Base-by-base conservation (phyloP, 2,797 vertebrate genomes). In the Myotis findleyi region DNA sequence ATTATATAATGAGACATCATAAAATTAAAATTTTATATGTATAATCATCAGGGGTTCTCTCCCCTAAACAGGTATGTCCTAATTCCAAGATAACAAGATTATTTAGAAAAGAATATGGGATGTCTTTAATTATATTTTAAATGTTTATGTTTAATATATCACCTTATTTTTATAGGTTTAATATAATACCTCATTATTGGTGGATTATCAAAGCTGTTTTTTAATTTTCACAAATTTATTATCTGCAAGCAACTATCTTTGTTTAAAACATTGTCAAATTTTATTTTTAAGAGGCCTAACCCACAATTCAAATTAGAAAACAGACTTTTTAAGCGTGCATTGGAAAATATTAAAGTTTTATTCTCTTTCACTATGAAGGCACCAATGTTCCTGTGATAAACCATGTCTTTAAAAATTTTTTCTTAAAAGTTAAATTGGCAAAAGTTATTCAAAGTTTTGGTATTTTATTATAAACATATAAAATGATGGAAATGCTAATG, bases 361-460 rank as follows among this genome's bases (percentile, higher is more conserved):
- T 94, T 44, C 68, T 94, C 71, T 97, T 87, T 59, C 21, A 82
- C 62, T 81, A 86, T 57, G 18, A 96, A 87, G 10, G 18, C 20
- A 91, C 1, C 2, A 64, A 66, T 77, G 27, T 92, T 87, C 6
- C 83, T 93, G 57, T n/a, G 38, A 73, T 75, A 86, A 97, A 86
- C 30, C 12, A 12, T 72, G 27, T 9, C 47, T 66, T 66, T 36
- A 86, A 84, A 68, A 21, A 11, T 27, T 30, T 10, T 68, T 25
- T 5, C 55, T 88, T 1, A 2, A 23, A 86, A 93, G 47, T 41
- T 64, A 96, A 94, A 33, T 89, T 87, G 93, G 7, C 11, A 95
- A 75, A 89, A 82, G 0, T 33, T 17, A 96, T 64, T 41, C 57
- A 90, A 89, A 85, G 97, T 53, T 75, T 96, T 87, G 2, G 9